Percentiles rank a stretch among this genome's conserved stretches.
phyloP scores from a whole-genome alignment of 2,113 vertebrate species.

The Corapipo altera region DNA sequence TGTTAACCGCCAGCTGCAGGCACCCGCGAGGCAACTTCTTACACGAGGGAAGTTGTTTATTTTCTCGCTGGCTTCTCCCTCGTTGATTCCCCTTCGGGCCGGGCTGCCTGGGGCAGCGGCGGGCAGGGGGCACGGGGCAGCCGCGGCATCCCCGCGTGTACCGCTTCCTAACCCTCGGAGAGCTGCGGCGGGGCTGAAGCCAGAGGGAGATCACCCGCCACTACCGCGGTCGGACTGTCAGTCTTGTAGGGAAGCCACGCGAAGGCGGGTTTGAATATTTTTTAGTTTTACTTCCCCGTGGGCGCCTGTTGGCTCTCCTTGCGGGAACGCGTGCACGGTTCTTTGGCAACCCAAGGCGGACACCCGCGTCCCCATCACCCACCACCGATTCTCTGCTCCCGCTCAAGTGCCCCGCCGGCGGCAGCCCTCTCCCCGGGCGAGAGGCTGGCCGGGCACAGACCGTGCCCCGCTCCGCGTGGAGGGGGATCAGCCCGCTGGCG shows the following conservation, averaged over 20 bases:
- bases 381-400: background rate
- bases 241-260: background rate
- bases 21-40: conserved; percentile 51
- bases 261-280: background rate
- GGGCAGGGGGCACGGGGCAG: background rate
- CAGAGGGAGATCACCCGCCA: background rate
- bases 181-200: background rate
- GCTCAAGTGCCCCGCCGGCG: background rate
- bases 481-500: background rate
- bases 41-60: conserved; percentile 58
- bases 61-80: background rate
- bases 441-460: background rate
- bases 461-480: background rate
- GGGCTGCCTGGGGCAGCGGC: background rate
- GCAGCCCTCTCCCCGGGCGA: too few species aligned
- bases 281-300: background rate
- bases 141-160: too few species aligned
- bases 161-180: background rate
- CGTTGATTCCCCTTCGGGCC: background rate
- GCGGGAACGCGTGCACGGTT: background rate
- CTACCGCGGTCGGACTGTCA: background rate
- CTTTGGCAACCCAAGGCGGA: background rate
- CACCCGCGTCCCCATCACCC: background rate
- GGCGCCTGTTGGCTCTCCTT: background rate
- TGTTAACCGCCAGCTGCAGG: conserved; percentile 84